Evolutionary conservation across 2,113 vertebrate genomes (phyloP).

Genomic region (Petaurus breviceps): DNA sequence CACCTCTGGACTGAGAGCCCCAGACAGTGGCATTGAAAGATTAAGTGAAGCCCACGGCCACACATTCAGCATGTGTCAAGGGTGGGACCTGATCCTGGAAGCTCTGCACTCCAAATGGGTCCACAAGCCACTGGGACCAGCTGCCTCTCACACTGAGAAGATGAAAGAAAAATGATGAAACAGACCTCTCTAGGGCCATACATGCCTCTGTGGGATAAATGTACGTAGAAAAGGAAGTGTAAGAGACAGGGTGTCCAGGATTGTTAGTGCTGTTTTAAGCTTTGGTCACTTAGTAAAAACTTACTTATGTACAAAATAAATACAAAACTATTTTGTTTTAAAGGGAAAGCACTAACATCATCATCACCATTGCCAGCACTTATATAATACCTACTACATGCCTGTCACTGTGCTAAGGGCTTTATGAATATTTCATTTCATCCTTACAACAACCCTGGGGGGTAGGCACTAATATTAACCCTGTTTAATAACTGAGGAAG

Average conservation of each 20-base stretch:
- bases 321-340: not conserved
- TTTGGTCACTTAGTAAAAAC: not conserved
- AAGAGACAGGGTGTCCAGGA: not conserved
- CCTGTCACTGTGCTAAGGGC: not conserved
- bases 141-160: not conserved
- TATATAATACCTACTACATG: not conserved
- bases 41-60: not conserved
- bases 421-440: not conserved
- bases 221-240: not conserved
- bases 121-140: not conserved
- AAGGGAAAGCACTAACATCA: not conserved
- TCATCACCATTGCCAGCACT: not conserved
- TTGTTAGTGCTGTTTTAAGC: not conserved
- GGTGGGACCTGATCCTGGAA: not conserved
- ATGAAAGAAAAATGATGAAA: not conserved
- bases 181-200: not conserved
- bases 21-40: not conserved
- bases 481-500: not conserved
- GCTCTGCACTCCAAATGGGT: not conserved
- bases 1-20: not conserved
- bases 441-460: not conserved
- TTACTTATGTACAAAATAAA: not conserved
- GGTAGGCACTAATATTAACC: not conserved
- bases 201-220: not conserved
- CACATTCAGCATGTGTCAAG: not conserved